These are phyloP conservation scores for Alviniconcha marisindica DNA, from an alignment of 1,140 invertebrate genomes.

Conservation along the genomic window DNA sequence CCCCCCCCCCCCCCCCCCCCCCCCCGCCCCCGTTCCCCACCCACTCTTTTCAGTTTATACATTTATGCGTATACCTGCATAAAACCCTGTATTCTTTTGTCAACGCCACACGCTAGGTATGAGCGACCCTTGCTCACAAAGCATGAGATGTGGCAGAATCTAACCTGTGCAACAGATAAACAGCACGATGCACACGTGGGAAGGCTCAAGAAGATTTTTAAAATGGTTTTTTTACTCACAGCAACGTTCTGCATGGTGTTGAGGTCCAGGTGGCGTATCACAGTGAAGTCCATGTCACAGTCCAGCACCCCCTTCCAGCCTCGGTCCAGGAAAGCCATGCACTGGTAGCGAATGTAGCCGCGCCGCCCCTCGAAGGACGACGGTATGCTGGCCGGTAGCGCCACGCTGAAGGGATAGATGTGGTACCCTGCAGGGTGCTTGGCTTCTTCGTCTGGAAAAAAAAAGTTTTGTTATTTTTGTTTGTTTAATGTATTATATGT, in stretches of 20 bases:
- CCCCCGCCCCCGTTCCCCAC: too few relatives aligned
- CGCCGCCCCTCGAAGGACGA: constrained; percentile 77
- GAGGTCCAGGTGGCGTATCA: constrained; percentile 70
- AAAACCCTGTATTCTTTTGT: too few relatives aligned
- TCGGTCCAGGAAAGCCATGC: constrained; percentile 75
- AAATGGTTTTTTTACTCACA: constrained; percentile 61
- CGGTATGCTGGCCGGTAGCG: constrained; percentile 75
- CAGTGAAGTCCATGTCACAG: constrained; percentile 69
- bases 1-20: too few relatives aligned
- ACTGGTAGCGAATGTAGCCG: constrained; percentile 77
- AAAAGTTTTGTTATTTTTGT: background rate
- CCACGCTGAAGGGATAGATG: constrained; percentile 76
- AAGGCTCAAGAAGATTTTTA: too few relatives aligned
- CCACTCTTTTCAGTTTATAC: too few relatives aligned
- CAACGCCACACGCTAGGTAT: too few relatives aligned
- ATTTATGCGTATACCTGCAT: too few relatives aligned
- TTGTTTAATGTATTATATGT: too few relatives aligned
- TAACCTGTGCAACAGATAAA: too few relatives aligned
- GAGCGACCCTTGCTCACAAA: too few relatives aligned
- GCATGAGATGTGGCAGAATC: too few relatives aligned
- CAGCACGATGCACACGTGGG: too few relatives aligned
- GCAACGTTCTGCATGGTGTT: constrained; percentile 48
- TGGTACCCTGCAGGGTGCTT: constrained; percentile 72
- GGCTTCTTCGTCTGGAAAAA: constrained; percentile 23
- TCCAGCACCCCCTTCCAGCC: constrained; percentile 72